Percentiles rank a stretch among this genome's conserved stretches.
These are phyloP conservation scores for Hiodon alosoides DNA, from an alignment of 2,113 vertebrate species.

Conservation along the genomic window DNA sequence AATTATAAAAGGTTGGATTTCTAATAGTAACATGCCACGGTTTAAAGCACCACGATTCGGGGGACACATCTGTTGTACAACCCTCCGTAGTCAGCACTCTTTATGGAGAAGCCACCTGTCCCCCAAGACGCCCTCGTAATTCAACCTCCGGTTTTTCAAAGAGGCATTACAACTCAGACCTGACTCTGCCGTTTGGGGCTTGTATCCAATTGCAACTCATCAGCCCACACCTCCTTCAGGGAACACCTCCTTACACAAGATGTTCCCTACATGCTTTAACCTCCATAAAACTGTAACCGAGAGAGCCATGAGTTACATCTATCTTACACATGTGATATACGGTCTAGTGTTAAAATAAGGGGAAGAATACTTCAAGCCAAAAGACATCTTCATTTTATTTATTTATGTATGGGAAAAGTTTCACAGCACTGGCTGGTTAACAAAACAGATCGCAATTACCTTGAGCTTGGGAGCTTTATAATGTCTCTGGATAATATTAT, in stretches of 20 bases:
- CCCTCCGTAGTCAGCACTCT: conserved; percentile 12
- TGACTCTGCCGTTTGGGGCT: neutral
- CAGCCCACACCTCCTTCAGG: too few relatives aligned
- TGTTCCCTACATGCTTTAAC: too few relatives aligned
- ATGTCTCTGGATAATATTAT: neutral
- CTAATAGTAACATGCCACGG: neutral
- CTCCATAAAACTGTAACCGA: too few relatives aligned
- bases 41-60: conserved; percentile 1
- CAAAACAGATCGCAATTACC: neutral
- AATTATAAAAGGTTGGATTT: too few relatives aligned
- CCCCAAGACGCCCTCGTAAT: conserved; percentile 24
- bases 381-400: too few relatives aligned
- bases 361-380: neutral
- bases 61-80: conserved; percentile 27
- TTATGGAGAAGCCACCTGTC: conserved; percentile 24
- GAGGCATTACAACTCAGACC: conserved; percentile 24
- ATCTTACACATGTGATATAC: too few relatives aligned
- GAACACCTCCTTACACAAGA: too few relatives aligned
- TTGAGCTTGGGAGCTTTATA: neutral
- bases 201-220: too few relatives aligned
- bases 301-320: too few relatives aligned
- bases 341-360: neutral
- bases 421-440: neutral
- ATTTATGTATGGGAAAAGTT: neutral
- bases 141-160: conserved; percentile 21